phyloP scores from a whole-genome alignment of 2,113 vertebrate species.

The Balaeniceps rex region DNA sequence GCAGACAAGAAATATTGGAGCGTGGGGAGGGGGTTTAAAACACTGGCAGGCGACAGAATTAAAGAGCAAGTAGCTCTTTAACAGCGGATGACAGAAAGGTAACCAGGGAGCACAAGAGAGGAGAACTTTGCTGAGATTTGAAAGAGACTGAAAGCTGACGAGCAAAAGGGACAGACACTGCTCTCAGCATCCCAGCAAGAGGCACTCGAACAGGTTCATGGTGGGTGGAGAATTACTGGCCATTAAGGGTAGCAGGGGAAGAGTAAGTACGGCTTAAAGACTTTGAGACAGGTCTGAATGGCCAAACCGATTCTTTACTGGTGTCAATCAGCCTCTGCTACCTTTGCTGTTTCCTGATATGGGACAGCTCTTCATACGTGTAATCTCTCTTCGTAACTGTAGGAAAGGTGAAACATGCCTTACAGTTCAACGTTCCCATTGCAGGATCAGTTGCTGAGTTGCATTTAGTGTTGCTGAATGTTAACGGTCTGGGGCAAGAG shows the following conservation, averaged over 20 bases:
- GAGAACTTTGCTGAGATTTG: background rate
- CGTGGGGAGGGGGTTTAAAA: background rate
- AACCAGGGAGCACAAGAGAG: background rate
- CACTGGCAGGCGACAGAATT: background rate
- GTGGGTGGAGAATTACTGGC: background rate
- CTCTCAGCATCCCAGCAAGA: background rate
- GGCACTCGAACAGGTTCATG: no score
- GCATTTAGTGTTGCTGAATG: background rate
- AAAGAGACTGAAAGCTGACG: background rate
- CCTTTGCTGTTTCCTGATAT: background rate
- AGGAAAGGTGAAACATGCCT: background rate
- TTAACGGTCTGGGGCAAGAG: background rate
- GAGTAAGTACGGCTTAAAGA: background rate
- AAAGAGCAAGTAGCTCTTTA: background rate
- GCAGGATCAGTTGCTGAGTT: background rate
- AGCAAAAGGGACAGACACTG: background rate
- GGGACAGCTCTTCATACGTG: background rate
- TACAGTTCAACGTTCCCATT: accelerated
- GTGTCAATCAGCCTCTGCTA: accelerated
- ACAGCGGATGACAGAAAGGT: background rate
- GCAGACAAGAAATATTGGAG: background rate
- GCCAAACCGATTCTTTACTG: background rate
- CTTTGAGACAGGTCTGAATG: background rate
- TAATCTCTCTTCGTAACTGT: background rate
- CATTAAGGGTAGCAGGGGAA: background rate